Conservation (phyloP, 2,797 vertebrate genomes). For the Apodemus agrarius region DNA sequence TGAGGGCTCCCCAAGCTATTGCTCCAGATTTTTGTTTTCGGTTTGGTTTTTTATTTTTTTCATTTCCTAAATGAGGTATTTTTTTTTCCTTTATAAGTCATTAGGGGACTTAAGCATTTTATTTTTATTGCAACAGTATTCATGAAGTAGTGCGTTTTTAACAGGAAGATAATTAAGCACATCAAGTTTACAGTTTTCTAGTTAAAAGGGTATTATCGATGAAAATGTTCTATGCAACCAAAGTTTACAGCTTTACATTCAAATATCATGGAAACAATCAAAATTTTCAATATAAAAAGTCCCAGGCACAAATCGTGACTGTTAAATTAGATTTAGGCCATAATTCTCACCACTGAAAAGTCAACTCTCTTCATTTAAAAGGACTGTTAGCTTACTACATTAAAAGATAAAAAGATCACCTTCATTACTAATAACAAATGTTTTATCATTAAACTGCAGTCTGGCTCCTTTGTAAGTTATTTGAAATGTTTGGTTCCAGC, state of each 20-base stretch:
- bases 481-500: constrained; percentile 63
- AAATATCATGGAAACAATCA: constrained; percentile 10
- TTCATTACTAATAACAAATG: constrained; percentile 31
- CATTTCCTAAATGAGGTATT: constrained; percentile 75
- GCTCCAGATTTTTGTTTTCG: constrained; percentile 49
- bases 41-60: constrained; percentile 27
- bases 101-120: constrained; percentile 18
- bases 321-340: constrained; percentile 8
- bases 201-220: constrained; percentile 18
- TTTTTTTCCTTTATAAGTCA: constrained; percentile 58
- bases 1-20: constrained; percentile 61
- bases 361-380: constrained; percentile 11
- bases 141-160: background rate
- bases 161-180: background rate
- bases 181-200: constrained; percentile 9
- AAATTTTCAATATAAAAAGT: constrained; percentile 1
- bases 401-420: constrained; percentile 47
- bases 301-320: background rate
- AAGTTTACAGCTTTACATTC: constrained; percentile 17
- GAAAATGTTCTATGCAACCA: constrained; percentile 14
- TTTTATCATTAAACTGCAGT: background rate
- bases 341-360: background rate
- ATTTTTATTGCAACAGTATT: constrained; percentile 53
- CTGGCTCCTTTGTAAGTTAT: background rate
- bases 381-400: background rate